Evolutionary conservation across 2,888 invertebrate genomes (phyloP), one percentile per base, ranked within the genome.

Genomic region (Stenotaenia linearis): DNA sequence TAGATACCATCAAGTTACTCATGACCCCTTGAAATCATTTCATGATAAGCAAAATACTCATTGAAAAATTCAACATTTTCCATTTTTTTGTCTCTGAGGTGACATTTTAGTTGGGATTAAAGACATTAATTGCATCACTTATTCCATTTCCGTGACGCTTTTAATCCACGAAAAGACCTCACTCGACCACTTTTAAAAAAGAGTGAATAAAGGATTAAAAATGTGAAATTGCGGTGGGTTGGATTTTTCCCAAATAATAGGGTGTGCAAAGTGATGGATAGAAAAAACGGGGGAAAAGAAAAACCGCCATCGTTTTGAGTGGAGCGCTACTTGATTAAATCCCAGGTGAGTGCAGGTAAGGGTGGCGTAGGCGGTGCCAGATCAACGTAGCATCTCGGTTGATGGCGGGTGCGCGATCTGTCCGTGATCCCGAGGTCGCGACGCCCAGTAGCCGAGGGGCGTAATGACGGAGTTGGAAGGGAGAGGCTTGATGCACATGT

Each of bases 391-490:
- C 56, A 61, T 25, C 61, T 61, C 61, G 61, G 25, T 61, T 61
- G 61, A 61, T 61, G 61, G 61, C 25, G 61, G 61, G 25, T 61
- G 61, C 61, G 61, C 61, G 61, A 61, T 61, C 61, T 61, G 61
- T 61, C 61, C 61, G 61, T 61, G 61, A 61, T 61, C 61, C 61
- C 61, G 61, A 28, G 61, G 61, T 61, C 61, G 61, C 61, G 61
- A 61, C 61, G 61, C 61, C 61, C 61, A 61, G 61, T 61, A 61
- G 61, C 61, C 61, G 61, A 61, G 61, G 61, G 61, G 61, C 61
- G 61, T 61, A 61, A 61, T 61, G 61, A 61, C 61, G 25, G 61
- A 61, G 61, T 12, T 61, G 61, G 25, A 15, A 61, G 61, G 23
- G 61, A 15, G 45, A 12, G 18, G 12, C 18, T 61, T 61, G 61